phyloP scores from a whole-genome alignment of 2,888 invertebrate species.

The Pandemis cinnamomeana region DNA sequence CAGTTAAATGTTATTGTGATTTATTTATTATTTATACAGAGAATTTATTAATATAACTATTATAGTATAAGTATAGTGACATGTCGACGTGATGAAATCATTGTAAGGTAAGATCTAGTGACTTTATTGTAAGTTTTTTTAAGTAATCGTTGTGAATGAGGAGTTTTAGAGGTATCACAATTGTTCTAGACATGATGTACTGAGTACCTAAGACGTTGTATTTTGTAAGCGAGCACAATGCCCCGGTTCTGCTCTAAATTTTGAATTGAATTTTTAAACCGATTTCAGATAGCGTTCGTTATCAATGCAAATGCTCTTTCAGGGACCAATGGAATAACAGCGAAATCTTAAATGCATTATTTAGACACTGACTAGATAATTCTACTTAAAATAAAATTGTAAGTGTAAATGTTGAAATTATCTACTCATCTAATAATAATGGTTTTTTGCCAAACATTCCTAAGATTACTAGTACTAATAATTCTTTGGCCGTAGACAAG shows the following conservation, averaged over 20 bases:
- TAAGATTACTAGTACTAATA: neutral
- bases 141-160: constrained; percentile 12
- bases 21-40: constrained; percentile 40
- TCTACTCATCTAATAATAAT: constrained; percentile 1
- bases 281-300: neutral
- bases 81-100: constrained; percentile 19
- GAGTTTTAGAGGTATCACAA: neutral
- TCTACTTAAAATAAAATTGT: neutral
- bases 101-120: constrained; percentile 32
- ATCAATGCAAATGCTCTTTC: neutral
- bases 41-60: constrained; percentile 35
- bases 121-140: constrained; percentile 24
- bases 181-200: neutral
- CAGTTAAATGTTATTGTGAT: constrained; percentile 32
- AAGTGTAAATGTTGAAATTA: constrained; percentile 16
- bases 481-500: neutral
- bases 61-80: neutral
- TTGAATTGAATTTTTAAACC: neutral
- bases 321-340: constrained; percentile 22
- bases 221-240: neutral
- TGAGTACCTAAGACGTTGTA: neutral
- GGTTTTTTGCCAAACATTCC: constrained; percentile 36
- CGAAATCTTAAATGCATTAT: constrained; percentile 1
- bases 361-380: no score
- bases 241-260: neutral